Evolutionary conservation across 64 coral and sea anemone genomes (phyloP).

Genomic region (Anthopleura sola): DNA sequence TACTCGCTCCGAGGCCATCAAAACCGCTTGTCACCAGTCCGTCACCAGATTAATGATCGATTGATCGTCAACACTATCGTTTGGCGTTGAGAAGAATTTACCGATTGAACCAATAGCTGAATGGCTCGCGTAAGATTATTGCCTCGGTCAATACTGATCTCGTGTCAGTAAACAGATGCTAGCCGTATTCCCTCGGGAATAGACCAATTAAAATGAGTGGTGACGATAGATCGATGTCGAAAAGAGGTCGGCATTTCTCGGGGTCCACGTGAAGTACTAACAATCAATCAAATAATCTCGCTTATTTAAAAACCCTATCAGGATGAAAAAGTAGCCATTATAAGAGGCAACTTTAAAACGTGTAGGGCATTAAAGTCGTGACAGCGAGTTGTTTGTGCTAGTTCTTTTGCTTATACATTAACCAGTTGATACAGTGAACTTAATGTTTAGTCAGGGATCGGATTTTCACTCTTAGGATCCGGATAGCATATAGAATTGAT

Average conservation of each 20-base stretch:
- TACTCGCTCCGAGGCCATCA: not conserved
- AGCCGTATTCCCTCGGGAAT: not conserved
- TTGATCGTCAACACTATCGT: slow-evolving; percentile 22
- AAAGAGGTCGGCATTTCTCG: not conserved
- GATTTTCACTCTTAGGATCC: not conserved
- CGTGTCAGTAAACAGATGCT: slow-evolving; percentile 9
- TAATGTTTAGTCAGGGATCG: not conserved
- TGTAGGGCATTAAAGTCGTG: not conserved
- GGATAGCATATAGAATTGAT: not conserved
- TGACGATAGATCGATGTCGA: not conserved
- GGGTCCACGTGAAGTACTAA: slow-evolving; percentile 7
- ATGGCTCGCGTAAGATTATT: not conserved
- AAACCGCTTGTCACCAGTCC: slow-evolving; percentile 29
- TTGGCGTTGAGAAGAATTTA: slow-evolving; percentile 24
- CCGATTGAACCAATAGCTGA: not conserved
- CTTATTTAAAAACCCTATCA: not conserved
- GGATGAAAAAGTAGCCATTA: not conserved
- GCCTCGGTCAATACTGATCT: slow-evolving; percentile 11
- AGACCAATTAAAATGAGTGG: slow-evolving; percentile 12
- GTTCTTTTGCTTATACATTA: not conserved
- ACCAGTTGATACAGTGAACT: not conserved
- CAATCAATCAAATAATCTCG: not conserved
- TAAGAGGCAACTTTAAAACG: not conserved
- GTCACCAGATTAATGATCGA: slow-evolving; percentile 29
- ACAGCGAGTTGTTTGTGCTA: not conserved